phyloP scores from a whole-genome alignment of 2,113 vertebrate species.

The Eubucco bourcierii region DNA sequence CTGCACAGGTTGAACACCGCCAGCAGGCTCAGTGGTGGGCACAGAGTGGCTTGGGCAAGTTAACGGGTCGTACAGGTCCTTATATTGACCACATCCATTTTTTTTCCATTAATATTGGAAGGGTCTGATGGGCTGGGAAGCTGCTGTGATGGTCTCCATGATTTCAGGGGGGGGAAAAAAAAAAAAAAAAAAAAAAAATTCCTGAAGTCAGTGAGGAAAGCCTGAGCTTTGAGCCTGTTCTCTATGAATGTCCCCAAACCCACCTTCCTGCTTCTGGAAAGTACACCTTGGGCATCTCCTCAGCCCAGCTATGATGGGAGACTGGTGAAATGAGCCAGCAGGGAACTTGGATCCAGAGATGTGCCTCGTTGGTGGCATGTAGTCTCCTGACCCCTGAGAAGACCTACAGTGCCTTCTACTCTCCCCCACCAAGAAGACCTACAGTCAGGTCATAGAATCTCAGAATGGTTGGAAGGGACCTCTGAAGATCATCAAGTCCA shows the following conservation, averaged over 20 bases:
- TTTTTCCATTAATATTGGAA: not conserved
- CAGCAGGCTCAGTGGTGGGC: not conserved
- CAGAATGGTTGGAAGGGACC: too few relatives aligned
- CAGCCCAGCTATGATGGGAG: not conserved
- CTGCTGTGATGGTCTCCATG: not conserved
- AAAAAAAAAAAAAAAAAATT: not conserved
- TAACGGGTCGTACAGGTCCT: accelerated
- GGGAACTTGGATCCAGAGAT: not conserved
- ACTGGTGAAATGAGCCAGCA: not conserved
- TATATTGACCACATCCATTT: not conserved
- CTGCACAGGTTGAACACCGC: accelerated
- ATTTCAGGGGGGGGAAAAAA: not conserved
- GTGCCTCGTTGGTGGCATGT: not conserved
- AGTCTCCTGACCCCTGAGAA: not conserved
- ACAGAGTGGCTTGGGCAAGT: not conserved
- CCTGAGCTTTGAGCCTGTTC: not conserved
- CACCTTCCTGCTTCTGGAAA: not conserved
- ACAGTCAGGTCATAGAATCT: not conserved
- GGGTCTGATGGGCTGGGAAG: not conserved
- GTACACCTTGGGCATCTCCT: too few relatives aligned
- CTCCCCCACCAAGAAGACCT: not conserved
- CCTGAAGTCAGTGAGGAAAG: not conserved
- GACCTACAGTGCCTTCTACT: accelerated
- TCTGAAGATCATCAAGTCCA: too few relatives aligned
- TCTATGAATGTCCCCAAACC: not conserved